These are phyloP conservation scores for Sphaeramia orbicularis DNA, from an alignment of 2,797 vertebrate genomes.

Conservation along the genomic window DNA sequence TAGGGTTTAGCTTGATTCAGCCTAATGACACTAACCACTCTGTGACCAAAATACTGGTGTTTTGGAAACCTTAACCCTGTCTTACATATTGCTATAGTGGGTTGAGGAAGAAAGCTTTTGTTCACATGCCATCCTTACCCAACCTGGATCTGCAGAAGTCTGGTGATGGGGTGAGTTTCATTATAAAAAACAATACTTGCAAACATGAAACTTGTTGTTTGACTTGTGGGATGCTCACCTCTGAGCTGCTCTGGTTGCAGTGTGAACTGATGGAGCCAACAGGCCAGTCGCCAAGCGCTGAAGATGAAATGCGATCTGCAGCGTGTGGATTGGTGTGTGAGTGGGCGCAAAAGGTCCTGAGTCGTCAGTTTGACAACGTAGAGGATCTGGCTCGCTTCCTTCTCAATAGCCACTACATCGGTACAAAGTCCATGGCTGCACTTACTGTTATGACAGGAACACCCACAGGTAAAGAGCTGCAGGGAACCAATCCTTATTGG, in stretches of 20 bases:
- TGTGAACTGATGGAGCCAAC: constrained; percentile 93
- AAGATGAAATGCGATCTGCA: constrained; percentile 96
- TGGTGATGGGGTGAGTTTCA: constrained; percentile 92
- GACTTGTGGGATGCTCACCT: neutral
- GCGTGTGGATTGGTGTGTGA: constrained; percentile 98
- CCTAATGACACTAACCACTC: neutral
- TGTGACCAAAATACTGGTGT: neutral
- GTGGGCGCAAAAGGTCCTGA: constrained; percentile 99
- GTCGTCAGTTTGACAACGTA: constrained; percentile 96
- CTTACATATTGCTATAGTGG: constrained; percentile 99
- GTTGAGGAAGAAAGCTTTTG: constrained; percentile 98
- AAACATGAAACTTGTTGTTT: neutral
- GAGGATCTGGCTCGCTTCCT: constrained; percentile 97
- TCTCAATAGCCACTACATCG: constrained; percentile 98
- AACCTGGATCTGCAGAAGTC: constrained; percentile 98
- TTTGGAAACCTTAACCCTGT: constrained; percentile 88
- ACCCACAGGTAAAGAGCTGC: constrained; percentile 88
- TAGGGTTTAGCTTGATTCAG: neutral
- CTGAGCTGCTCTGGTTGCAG: constrained; percentile 70
- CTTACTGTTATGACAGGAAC: constrained; percentile 98
- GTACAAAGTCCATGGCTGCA: constrained; percentile 97
- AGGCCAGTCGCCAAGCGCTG: constrained; percentile 93
- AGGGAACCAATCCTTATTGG: neutral
- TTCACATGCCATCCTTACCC: constrained; percentile 98
- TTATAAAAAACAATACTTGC: neutral